Conservation (phyloP, 2,113 vertebrate species). For the Capreolus pygargus region DNA sequence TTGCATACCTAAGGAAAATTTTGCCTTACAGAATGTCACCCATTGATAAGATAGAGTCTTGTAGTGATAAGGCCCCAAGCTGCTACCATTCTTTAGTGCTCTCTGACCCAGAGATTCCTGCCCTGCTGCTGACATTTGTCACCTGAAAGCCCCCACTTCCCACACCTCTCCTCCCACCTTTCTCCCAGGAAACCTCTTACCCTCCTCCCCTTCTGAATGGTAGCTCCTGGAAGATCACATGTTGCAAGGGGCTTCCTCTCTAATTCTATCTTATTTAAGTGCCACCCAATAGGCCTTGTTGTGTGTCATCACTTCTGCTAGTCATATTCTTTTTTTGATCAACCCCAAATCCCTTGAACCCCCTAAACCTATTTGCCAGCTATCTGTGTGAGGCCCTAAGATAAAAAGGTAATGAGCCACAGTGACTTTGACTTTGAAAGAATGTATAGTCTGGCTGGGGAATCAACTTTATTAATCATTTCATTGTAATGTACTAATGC, state of each 20-base stretch:
- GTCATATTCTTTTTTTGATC: background rate
- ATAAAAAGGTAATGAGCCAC: background rate
- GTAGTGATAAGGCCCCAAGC: background rate
- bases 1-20: background rate
- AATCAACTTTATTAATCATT: background rate
- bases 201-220: background rate
- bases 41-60: background rate
- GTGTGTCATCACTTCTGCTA: background rate
- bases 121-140: background rate
- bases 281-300: background rate
- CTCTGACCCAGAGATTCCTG: background rate
- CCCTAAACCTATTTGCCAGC: background rate
- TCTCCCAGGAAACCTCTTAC: background rate
- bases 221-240: background rate
- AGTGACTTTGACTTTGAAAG: background rate
- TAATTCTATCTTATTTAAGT: background rate
- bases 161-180: accelerated
- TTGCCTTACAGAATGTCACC: background rate
- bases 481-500: background rate
- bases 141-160: background rate
- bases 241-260: background rate
- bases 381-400: background rate
- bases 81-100: background rate
- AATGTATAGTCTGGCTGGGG: background rate
- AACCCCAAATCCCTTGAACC: background rate